Base-by-base conservation (phyloP, 2,888 invertebrate species). In the Melipona bicolor region DNA sequence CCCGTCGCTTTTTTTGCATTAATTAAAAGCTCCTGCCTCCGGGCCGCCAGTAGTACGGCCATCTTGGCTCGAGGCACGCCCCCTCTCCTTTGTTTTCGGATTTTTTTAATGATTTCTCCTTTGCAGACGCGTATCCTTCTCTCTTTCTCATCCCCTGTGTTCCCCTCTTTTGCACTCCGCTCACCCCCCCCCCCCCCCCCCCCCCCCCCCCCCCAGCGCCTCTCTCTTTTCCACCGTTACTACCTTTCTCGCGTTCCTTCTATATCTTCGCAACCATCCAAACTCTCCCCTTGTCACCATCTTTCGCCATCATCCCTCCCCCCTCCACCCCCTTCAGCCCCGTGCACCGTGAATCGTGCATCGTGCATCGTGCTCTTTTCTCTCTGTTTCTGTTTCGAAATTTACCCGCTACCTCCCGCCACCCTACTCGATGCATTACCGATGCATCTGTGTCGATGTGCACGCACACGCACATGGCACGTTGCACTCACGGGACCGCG, bases 11-110 rank as follows among this genome's bases (percentile, higher is more conserved):
- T 93, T 93, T 93, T 92, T 91, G 93, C 92, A 93, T 93, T 93
- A 94, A 94, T 94, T 94, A 93, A 94, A 92, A 93, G 92, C 92
- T 91, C 92, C 93, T 91, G 91, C 92, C 94, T 91, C 92, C 92
- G 91, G 91, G 91, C 90, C 87, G 90, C 90, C 90, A 87, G 85
- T 89, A 72, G 90, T 88, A 91, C 94, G 93, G 94, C 94, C 94
- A 94, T 94, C 94, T 94, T 94, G 93, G 91, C 92, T 92, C 74
- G 87, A 91, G 94, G 90, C 93, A 94, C 94, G 94, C 94, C 94
- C 92, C 92, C 92, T 90, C 91, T 91, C 90, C 92, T 93, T 94
- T 93, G 93, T 94, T 94, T 94, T 92, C 92, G 85, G 87, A 90
- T 90, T 92, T 92, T 93, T 93, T 93, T 92, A 92, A 93, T 94